Percentiles rank a stretch among this genome's conserved stretches.
phyloP scores from a whole-genome alignment of 2,113 vertebrate species.

The Emydocephalus ijimae region DNA sequence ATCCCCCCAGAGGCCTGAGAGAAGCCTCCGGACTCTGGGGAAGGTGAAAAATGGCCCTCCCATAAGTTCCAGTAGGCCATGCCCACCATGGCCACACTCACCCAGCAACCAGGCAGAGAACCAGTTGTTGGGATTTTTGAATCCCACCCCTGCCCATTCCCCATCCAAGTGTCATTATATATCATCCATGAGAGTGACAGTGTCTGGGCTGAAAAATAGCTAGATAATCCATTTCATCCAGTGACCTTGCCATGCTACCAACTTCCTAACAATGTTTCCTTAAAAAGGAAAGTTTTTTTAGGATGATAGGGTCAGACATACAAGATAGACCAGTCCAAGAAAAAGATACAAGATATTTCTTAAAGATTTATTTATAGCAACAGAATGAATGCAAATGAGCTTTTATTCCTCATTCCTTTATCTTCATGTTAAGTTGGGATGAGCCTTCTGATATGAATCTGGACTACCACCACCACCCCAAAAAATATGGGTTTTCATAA shows the following conservation, averaged over 20 bases:
- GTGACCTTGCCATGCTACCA: background rate
- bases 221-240: background rate
- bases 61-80: too few relatives aligned
- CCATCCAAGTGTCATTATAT: background rate
- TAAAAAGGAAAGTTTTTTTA: too few relatives aligned
- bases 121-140: too few relatives aligned
- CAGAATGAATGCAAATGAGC: background rate
- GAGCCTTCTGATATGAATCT: background rate
- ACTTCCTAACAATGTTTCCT: background rate
- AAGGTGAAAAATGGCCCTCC: too few relatives aligned
- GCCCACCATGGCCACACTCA: too few relatives aligned
- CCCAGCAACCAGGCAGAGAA: too few relatives aligned
- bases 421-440: background rate
- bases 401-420: background rate
- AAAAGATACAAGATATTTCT: background rate
- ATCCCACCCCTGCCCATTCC: too few relatives aligned
- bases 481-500: background rate
- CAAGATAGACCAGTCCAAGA: background rate
- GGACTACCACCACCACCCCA: background rate
- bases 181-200: background rate
- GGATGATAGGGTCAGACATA: background rate
- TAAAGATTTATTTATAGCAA: background rate
- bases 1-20: too few relatives aligned
- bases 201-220: background rate
- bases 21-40: too few relatives aligned